A percentile compares a stretch with the other conserved stretches of the same genome.
Evolutionary conservation across 2,113 vertebrate species (phyloP).

Genomic region (Bucco capensis): DNA sequence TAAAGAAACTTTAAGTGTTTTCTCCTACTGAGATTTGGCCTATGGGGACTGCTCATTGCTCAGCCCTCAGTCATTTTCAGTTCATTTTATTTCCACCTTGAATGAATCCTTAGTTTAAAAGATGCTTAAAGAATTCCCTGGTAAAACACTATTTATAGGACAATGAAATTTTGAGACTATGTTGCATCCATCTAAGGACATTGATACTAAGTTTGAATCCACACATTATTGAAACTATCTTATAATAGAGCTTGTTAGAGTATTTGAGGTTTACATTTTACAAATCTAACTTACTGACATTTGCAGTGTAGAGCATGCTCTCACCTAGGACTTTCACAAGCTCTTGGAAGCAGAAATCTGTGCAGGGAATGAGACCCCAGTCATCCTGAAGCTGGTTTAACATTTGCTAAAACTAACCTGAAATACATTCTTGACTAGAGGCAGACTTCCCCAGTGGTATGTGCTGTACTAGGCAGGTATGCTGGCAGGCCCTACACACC

Average conservation of each 20-base stretch:
- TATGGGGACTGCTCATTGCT: conserved; percentile 70
- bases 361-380: not conserved
- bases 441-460: not conserved
- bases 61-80: conserved; percentile 50
- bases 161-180: not conserved
- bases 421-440: not conserved
- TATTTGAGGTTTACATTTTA: not conserved
- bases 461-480: not conserved
- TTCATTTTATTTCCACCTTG: conserved; percentile 57
- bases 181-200: not conserved
- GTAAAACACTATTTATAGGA: not conserved
- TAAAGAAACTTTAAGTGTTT: conserved; percentile 77
- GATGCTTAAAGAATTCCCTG: not conserved
- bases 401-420: not conserved
- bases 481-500: not conserved
- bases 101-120: conserved; percentile 39
- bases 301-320: not conserved
- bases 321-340: not conserved
- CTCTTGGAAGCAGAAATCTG: not conserved
- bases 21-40: conserved; percentile 70
- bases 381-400: not conserved
- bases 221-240: too few species aligned
- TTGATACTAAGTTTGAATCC: not conserved
- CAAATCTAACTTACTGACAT: not conserved
- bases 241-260: too few species aligned